Percentiles rank a stretch among this genome's conserved stretches.
These are phyloP conservation scores for Amiota minor DNA, from an alignment of 2,888 invertebrate genomes.

Conservation along the genomic window DNA sequence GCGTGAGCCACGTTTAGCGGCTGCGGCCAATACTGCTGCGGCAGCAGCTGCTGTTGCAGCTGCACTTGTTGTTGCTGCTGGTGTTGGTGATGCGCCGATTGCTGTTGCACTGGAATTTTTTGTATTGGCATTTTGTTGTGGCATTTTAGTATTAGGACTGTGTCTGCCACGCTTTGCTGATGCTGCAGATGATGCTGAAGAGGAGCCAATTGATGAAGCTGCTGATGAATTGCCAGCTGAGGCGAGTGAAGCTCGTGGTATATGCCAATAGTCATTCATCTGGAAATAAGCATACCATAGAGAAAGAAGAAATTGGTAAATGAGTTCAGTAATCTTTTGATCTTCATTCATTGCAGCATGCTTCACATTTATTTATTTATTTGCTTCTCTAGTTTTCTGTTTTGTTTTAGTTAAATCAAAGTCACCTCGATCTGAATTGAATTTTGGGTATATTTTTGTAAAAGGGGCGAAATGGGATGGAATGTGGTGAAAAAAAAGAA, in stretches of 20 bases:
- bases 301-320: conserved; percentile 15
- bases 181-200: conserved; percentile 74
- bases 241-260: conserved; percentile 85
- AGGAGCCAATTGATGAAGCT: conserved; percentile 75
- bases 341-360: conserved; percentile 37
- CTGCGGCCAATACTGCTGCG: conserved; percentile 54
- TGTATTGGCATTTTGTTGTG: conserved; percentile 47
- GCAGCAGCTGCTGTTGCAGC: conserved; percentile 60
- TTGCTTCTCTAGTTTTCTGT: conserved; percentile 27
- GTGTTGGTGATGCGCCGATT: conserved; percentile 26
- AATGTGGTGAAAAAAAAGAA: not conserved
- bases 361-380: conserved; percentile 43
- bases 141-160: conserved; percentile 25
- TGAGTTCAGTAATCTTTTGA: too few relatives aligned
- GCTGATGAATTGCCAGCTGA: conserved; percentile 61
- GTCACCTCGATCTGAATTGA: too few relatives aligned
- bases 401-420: too few relatives aligned
- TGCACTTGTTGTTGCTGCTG: conserved; percentile 48
- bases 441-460: too few relatives aligned
- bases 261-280: conserved; percentile 81
- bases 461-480: not conserved
- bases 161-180: conserved; percentile 61
- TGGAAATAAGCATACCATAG: conserved; percentile 44
- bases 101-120: conserved; percentile 27
- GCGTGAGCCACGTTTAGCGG: conserved; percentile 76